phyloP scores from a whole-genome alignment of 1,140 invertebrate genomes.

The Eriosoma lanigerum region DNA sequence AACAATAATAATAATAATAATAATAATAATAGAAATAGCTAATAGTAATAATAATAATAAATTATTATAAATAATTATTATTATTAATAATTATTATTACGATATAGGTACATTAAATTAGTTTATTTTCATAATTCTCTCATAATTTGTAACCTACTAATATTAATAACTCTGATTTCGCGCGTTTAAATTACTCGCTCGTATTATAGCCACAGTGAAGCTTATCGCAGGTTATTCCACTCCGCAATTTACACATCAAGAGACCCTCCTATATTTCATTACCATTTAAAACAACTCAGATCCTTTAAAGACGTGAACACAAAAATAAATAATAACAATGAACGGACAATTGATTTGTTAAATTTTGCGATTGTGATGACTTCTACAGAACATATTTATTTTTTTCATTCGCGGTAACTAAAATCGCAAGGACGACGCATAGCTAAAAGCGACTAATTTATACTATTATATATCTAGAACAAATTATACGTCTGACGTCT shows the following conservation, averaged over 20 bases:
- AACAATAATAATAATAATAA: no score
- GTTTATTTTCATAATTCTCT: not conserved
- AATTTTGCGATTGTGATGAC: not conserved
- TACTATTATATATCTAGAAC: slow-evolving; percentile 21
- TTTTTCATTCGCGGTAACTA: slow-evolving; percentile 8
- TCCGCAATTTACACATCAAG: not conserved
- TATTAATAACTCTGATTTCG: no score
- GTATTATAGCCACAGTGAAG: not conserved
- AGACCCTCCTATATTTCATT: slow-evolving; percentile 5
- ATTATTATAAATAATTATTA: no score
- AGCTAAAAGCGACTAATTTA: slow-evolving; percentile 3
- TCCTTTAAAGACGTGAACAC: not conserved
- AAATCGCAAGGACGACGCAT: slow-evolving; percentile 11
- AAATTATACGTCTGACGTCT: slow-evolving; percentile 36
- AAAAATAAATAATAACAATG: slow-evolving; percentile 9
- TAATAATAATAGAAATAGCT: no score
- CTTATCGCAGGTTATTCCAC: not conserved
- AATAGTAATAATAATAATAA: no score
- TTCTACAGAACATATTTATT: no score
- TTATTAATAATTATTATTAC: no score
- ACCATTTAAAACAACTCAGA: slow-evolving; percentile 27
- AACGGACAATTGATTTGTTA: slow-evolving; percentile 21
- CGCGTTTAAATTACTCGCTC: no score
- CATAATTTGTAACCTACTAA: not conserved
- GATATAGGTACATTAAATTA: no score